Evolutionary conservation across 1,140 invertebrate genomes (phyloP).

Genomic region (Cotesia chilonis): DNA sequence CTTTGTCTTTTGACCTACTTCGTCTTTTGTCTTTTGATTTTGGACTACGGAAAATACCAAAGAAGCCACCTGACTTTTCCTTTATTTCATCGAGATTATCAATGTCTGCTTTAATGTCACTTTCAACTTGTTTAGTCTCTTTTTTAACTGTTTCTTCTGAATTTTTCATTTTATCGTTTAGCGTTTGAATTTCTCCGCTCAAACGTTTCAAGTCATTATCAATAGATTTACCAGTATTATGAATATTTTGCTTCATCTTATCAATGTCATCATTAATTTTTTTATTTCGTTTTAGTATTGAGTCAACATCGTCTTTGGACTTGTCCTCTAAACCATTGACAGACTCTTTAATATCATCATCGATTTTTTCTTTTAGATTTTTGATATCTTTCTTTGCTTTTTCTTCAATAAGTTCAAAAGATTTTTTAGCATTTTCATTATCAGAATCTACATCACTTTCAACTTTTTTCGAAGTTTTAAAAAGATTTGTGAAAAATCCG

Average conservation of each 20-base stretch:
- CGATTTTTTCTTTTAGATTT: conserved; percentile 11
- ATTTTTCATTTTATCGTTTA: conserved; percentile 23
- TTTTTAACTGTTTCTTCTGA: not conserved
- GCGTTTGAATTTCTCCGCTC: conserved; percentile 13
- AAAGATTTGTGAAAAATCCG: conserved; percentile 40
- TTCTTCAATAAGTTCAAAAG: conserved; percentile 28
- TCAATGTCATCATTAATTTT: conserved; percentile 10
- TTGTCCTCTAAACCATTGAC: conserved; percentile 4
- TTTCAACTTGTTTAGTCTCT: conserved; percentile 8
- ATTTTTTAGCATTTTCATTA: conserved; percentile 33
- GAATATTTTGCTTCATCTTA: conserved; percentile 16
- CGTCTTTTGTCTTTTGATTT: conserved; percentile 49
- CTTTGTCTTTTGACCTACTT: conserved; percentile 45
- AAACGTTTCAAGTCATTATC: conserved; percentile 25
- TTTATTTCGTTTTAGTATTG: not conserved
- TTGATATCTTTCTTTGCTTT: conserved; percentile 14
- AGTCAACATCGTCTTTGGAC: conserved; percentile 22
- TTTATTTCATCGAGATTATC: conserved; percentile 34
- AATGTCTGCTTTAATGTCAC: not conserved
- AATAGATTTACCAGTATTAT: conserved; percentile 15
- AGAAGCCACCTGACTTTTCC: conserved; percentile 44
- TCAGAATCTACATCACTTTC: conserved; percentile 29
- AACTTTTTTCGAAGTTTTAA: conserved; percentile 38
- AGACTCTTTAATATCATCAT: conserved; percentile 16
- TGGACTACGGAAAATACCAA: conserved; percentile 51